Conservation (phyloP, 92 coral and sea anemone species). For the Phenganax subtilis region DNA sequence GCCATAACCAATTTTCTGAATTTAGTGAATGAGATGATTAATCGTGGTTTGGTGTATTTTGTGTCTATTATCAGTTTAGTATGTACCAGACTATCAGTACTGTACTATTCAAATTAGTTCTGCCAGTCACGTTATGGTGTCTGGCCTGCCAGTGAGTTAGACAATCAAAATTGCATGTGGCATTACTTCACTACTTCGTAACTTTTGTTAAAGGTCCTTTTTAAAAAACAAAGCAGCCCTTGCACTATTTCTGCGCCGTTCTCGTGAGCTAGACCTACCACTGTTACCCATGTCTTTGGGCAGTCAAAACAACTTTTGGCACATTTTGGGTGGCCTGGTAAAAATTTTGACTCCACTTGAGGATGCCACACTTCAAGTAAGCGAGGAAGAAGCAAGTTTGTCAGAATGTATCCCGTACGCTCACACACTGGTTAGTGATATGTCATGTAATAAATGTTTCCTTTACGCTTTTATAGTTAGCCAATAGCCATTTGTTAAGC, state of each 20-base stretch:
- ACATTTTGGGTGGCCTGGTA: conserved; percentile 6
- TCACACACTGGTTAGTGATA: conserved; percentile 17
- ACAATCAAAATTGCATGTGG: not conserved
- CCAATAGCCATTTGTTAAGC: too few species aligned
- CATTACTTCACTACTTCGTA: not conserved
- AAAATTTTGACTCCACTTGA: conserved; percentile 22
- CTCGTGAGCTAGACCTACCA: conserved; percentile 16
- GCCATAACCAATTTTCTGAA: not conserved
- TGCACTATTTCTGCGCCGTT: conserved; percentile 3
- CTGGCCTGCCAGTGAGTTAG: not conserved
- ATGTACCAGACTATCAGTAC: too few species aligned
- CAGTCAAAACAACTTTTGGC: conserved; percentile 15
- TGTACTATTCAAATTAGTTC: not conserved
- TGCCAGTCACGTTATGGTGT: not conserved
- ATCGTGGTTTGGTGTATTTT: too few species aligned
- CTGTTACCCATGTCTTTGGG: conserved; percentile 24
- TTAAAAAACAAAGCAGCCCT: conserved; percentile 9
- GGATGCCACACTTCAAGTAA: conserved; percentile 38
- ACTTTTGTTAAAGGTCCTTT: conserved; percentile 8
- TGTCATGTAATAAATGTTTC: too few species aligned
- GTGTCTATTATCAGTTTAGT: too few species aligned
- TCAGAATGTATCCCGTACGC: conserved; percentile 29
- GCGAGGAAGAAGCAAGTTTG: conserved; percentile 24
- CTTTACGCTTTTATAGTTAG: too few species aligned
- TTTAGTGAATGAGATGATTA: too few species aligned